Base-by-base conservation (phyloP, 1,140 invertebrate species). In the Cotesia chilonis region DNA sequence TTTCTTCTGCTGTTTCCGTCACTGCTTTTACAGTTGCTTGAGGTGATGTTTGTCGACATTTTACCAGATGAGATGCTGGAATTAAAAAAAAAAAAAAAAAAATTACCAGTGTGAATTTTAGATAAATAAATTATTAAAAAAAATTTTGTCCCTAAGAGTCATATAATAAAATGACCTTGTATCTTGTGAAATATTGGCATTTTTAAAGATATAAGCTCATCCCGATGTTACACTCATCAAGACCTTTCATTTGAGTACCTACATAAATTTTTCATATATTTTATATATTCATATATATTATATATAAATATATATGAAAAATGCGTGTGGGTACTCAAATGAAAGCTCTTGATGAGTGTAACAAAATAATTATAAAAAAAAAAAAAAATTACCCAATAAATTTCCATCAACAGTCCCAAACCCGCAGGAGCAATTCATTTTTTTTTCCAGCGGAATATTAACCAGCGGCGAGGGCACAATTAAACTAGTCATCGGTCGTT, bases 361-460 rank as follows among this genome's bases (percentile, higher is more conserved):
- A 59, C n/a, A 61, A 60, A 17, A 57, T 59, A 38, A n/a, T 57
- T 63, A 55, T 38, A 35, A 10, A 35, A 7, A 64, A 38, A 17
- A 47, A 47, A 36, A 52, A 38, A 68, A 71, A 28, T 59, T 76
- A 86, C 84, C 83, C 36, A 86, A 77, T 76, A 77, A 79, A 82
- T 88, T 86, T 81, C 93, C 93, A 77, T 93, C 90, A 54, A 81
- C 81, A n/a, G 90, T 91, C 54, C 83, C 85, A 81, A 91, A 94
- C 7, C 92, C 93, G 83, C 94, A 95, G 28, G 91, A 88, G 82
- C 94, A 95, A 80, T 91, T 89, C 87, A 94, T 88, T 78, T 87
- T 85, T 72, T 87, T 88, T 36, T 89, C 87, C 68, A 93, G 85
- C 63, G 84, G 84, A 17, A 86, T 83, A 74, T 83, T 86, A 4